Base-by-base conservation (phyloP, 2,113 vertebrate species). In the Podilymbus podiceps region DNA sequence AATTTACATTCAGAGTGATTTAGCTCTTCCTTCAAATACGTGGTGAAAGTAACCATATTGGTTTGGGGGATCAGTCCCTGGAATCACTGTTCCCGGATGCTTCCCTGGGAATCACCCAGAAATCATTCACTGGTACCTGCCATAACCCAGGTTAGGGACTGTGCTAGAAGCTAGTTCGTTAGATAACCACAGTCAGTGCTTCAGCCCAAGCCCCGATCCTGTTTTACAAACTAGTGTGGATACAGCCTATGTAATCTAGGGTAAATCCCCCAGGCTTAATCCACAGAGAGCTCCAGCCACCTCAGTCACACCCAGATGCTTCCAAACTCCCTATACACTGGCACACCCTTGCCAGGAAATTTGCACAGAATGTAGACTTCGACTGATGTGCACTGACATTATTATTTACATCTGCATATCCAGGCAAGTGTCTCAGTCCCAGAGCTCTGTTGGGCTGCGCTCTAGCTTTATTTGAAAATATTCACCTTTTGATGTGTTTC, bases 361-460 rank as follows among this genome's bases (percentile, higher is more conserved):
- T 12, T 62, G 8, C 19, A 73, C 4, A 30, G 5, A 9, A 4
- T 4, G 6, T 3, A 15, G 9, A 42, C 6, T 69, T 84, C 23
- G 20, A 30, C 10, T 44, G 38, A 28, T 16, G 23, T 40, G 22
- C 33, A 22, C 4, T 22, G 8, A 23, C 38, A 15, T 11, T 31
- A 7, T 35, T 35, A 12, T 47, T 72, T 33, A 24, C 8, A 9
- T 6, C 28, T 42, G 21, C n/a, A 9, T 23, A 15, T 23, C 25
- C 62, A 47, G 11, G 6, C 49, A 2, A 2, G 13, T 2, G 0
- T 35, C n/a, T n/a, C 12, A 8, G 12, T 15, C 44, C 30, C 35
- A 49, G 28, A 80, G 9, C 6, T 89, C 35, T 84, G 8, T 3
- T 42, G 22, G 6, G 2, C 49, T 71, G 2, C 7, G 6, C 12